Conservation (phyloP, 2,888 invertebrate genomes). For the Scaptomyza caliginosa region DNA sequence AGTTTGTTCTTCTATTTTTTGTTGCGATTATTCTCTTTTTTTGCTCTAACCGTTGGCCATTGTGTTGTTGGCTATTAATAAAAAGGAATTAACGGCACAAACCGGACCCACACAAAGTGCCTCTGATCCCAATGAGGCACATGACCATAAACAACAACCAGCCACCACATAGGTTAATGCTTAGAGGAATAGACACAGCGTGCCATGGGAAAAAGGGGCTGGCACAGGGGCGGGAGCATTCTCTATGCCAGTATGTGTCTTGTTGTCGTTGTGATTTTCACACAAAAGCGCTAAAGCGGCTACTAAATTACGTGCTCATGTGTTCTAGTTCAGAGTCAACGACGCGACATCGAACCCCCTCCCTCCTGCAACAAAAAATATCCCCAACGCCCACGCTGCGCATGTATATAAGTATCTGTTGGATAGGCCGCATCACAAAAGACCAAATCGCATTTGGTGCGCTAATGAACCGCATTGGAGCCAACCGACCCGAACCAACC, state of each 20-base stretch:
- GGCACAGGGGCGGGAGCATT: neutral
- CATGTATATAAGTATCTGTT: conserved; percentile 15
- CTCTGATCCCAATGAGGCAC: conserved; percentile 72
- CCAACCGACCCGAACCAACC: conserved; percentile 32
- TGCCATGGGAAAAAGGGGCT: neutral
- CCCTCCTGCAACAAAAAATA: too few relatives aligned
- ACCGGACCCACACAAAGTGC: conserved; percentile 65
- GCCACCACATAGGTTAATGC: conserved; percentile 49
- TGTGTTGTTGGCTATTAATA: conserved; percentile 72
- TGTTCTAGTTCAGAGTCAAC: conserved; percentile 68
- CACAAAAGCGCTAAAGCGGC: conserved; percentile 78
- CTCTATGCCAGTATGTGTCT: conserved; percentile 9
- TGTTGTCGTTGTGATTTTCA: conserved; percentile 76
- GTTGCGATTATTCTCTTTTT: conserved; percentile 14
- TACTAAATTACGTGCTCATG: conserved; percentile 80
- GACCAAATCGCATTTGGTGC: conserved; percentile 73
- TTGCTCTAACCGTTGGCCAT: conserved; percentile 32
- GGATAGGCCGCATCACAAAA: conserved; percentile 44
- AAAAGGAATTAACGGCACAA: conserved; percentile 79
- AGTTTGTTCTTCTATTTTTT: conserved; percentile 25
- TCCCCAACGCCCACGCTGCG: conserved; percentile 26
- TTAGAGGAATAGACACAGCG: neutral
- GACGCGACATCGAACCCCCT: conserved; percentile 23
- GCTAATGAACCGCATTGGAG: conserved; percentile 75
- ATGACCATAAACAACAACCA: conserved; percentile 68